Evolutionary conservation across 2,797 vertebrate genomes (phyloP).

Genomic region (Sebastes nivosus): DNA sequence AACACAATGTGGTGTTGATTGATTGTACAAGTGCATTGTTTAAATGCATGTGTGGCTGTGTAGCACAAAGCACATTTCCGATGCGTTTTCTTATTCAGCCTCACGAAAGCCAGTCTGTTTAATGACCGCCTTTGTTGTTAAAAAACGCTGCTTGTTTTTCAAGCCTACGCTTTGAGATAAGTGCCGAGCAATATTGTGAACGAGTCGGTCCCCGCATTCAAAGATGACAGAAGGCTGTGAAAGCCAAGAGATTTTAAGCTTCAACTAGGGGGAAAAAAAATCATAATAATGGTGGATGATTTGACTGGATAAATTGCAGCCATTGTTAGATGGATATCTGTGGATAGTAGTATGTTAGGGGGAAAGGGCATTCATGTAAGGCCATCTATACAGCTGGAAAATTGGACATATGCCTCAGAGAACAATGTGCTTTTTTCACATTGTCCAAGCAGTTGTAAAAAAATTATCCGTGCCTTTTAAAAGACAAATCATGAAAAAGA

Average conservation of each 20-base stretch:
- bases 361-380: not conserved
- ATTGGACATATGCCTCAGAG: not conserved
- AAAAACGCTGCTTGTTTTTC: conserved; percentile 38
- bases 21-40: conserved; percentile 25
- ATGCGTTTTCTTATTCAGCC: conserved; percentile 26
- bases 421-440: not conserved
- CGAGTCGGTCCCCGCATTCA: conserved; percentile 17
- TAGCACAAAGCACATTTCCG: not conserved
- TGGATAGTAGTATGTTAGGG: not conserved
- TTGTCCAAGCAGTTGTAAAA: not conserved
- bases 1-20: conserved; percentile 18
- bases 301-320: conserved; percentile 15
- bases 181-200: conserved; percentile 39
- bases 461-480: not conserved
- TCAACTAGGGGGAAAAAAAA: not conserved
- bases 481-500: not conserved
- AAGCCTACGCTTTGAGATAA: conserved; percentile 55
- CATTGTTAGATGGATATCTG: not conserved
- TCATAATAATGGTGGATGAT: not conserved
- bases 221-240: conserved; percentile 33
- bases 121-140: conserved; percentile 44
- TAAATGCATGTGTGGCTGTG: not conserved
- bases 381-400: not conserved
- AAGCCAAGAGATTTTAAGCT: conserved; percentile 12
- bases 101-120: conserved; percentile 10